Conservation (phyloP, 2,888 invertebrate species). For the Drosophila borealis region DNA sequence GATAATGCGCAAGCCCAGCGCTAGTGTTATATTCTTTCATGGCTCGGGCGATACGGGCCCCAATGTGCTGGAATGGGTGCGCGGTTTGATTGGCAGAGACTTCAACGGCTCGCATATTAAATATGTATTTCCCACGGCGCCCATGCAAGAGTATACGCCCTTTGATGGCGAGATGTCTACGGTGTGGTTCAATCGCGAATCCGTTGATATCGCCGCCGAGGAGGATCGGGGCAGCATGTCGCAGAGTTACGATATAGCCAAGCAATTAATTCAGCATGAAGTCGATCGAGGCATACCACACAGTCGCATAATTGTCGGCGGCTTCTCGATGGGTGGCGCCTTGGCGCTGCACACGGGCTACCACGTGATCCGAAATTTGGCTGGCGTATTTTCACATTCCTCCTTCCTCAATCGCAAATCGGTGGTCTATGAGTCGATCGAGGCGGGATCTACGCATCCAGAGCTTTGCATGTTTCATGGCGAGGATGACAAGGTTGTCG, state of each 20-base stretch:
- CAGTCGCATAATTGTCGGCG: constrained; percentile 90
- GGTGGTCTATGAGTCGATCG: constrained; percentile 87
- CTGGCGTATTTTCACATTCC: constrained; percentile 91
- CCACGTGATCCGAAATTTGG: constrained; percentile 88
- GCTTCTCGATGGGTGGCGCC: constrained; percentile 95
- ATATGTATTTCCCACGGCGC: constrained; percentile 92
- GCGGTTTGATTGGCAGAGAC: constrained; percentile 86
- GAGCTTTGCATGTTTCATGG: constrained; percentile 83
- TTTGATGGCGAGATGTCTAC: constrained; percentile 84
- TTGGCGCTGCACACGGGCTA: constrained; percentile 91
- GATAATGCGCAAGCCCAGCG: constrained; percentile 85
- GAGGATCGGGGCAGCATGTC: constrained; percentile 78
- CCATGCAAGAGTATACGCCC: constrained; percentile 88
- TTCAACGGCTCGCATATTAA: constrained; percentile 88
- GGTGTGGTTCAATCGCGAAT: constrained; percentile 92
- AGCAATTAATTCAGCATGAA: constrained; percentile 88
- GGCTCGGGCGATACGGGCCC: constrained; percentile 89
- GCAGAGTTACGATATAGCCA: constrained; percentile 86
- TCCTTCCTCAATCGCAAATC: constrained; percentile 91
- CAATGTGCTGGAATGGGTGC: constrained; percentile 87
- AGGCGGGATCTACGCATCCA: constrained; percentile 59
- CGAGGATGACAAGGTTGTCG: constrained; percentile 88
- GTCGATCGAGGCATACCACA: constrained; percentile 88
- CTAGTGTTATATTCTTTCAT: constrained; percentile 89
- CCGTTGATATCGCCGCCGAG: constrained; percentile 85